Base-by-base conservation (phyloP, 1,140 invertebrate genomes). In the Pissodes strobi region DNA sequence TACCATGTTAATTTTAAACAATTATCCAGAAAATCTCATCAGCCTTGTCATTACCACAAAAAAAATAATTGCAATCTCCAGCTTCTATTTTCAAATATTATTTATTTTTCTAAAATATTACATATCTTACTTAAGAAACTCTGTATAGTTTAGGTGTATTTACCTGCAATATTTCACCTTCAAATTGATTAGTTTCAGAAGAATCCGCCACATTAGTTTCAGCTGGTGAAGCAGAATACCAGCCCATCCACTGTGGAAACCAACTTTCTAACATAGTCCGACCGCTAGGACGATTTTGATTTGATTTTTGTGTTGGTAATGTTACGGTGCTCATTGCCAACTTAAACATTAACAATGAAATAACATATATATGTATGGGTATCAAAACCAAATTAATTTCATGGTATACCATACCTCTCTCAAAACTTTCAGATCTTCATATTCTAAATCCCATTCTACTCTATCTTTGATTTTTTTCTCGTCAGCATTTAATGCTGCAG, bases 181-280 rank as follows among this genome's bases (percentile, higher is more conserved):
- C 90, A 8, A 89, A 79, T 4, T 81, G 73, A 19, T 68, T 72
- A 30, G 69, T 58, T 64, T 76, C 74, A 2, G 70, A n/a, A n/a
- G n/a, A n/a, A 22, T 70, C 62, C 2, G 62, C 67, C 25, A 63
- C 67, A 27, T 65, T 69, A 37, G 38, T 72, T 48, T 76, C 77
- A 2, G 67, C 70, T 0, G 72, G 21, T 3, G 72, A 30, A 2
- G 72, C 38, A 0, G 83, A 81, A 71, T 89, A 88, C 88, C 88
- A 90, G 1, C 88, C 90, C 85, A 88, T 90, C 91, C 92, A 94
- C 37, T 90, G 88, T 2, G 93, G 92, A 79, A 95, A 94, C 90
- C 92, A 94, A 61, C 89, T 86, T 8, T 92, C 86, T 1, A 96
- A 79, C 77, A 94, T 86, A 37, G 86, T 88, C 38, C 87, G 83